phyloP scores from a whole-genome alignment of 2,888 invertebrate species.

The Pollenia amentaria region DNA sequence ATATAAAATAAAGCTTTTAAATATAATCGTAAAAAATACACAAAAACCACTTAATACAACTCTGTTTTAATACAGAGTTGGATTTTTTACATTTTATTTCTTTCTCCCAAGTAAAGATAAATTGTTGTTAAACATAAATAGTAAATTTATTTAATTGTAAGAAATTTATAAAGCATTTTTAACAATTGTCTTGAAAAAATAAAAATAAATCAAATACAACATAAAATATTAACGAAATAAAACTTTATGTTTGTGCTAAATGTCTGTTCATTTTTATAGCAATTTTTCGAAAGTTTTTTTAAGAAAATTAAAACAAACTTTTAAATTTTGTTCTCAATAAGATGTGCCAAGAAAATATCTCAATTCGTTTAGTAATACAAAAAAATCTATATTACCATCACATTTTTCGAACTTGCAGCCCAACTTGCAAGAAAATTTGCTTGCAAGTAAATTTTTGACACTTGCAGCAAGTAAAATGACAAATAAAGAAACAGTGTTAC shows the following conservation, averaged over 20 bases:
- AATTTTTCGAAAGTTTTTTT: not conserved
- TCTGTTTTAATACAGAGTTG: not conserved
- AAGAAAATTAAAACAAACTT: not conserved
- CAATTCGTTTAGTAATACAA: too few relatives aligned
- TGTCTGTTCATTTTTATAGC: not conserved
- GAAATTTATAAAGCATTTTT: slow-evolving; percentile 25
- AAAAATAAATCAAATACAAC: not conserved
- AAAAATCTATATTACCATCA: too few relatives aligned
- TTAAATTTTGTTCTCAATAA: slow-evolving; percentile 51
- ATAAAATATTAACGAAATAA: slow-evolving; percentile 39
- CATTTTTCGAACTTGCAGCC: too few relatives aligned
- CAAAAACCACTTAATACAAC: not conserved
- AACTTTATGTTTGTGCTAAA: slow-evolving; percentile 15
- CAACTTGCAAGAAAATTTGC: too few relatives aligned
- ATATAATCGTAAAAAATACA: not conserved
- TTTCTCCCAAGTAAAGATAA: slow-evolving; percentile 2
- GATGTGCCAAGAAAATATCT: not conserved
- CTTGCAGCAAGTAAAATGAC: too few relatives aligned
- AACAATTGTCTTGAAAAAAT: not conserved
- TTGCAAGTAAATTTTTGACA: too few relatives aligned
- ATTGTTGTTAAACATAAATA: slow-evolving; percentile 13
- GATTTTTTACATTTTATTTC: not conserved
- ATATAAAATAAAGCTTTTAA: too few relatives aligned
- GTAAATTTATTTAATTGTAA: slow-evolving; percentile 11
- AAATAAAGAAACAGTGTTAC: too few relatives aligned